These are phyloP conservation scores for Heliconius cydno DNA, from an alignment of 2,888 invertebrate genomes.

Conservation along the genomic window DNA sequence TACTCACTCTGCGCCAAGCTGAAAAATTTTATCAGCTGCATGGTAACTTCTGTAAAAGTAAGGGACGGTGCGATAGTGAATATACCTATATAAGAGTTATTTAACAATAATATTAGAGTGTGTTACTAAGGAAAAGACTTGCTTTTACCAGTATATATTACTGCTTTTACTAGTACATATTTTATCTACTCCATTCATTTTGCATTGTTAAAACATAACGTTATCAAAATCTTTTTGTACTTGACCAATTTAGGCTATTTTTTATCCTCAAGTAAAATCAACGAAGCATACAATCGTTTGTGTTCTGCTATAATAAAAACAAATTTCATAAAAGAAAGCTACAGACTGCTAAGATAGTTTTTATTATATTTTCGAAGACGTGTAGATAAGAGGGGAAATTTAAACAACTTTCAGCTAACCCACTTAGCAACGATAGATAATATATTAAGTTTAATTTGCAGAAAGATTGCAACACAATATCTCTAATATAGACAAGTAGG, in stretches of 20 bases:
- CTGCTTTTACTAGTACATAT: too few relatives aligned
- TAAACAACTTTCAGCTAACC: conserved; percentile 12
- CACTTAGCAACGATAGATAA: not conserved
- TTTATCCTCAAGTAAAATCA: conserved; percentile 4
- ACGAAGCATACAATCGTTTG: conserved; percentile 18
- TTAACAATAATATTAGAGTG: not conserved
- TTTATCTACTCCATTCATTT: not conserved
- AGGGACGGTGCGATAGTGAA: too few relatives aligned
- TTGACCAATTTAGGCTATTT: not conserved
- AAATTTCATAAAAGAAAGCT: not conserved
- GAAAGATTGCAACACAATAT: not conserved
- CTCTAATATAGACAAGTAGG: not conserved
- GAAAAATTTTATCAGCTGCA: not conserved
- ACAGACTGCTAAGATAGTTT: not conserved
- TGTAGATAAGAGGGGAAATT: conserved; percentile 7
- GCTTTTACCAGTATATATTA: not conserved
- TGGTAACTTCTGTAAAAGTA: not conserved
- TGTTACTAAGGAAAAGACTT: not conserved
- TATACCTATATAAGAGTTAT: not conserved
- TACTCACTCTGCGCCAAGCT: too few relatives aligned
- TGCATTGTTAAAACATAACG: conserved; percentile 2
- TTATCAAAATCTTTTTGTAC: not conserved
- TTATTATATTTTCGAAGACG: not conserved
- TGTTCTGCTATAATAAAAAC: not conserved
- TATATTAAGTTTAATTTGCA: not conserved